Evolutionary conservation across 2,113 vertebrate genomes (phyloP).

Genomic region (Dromas ardeola): DNA sequence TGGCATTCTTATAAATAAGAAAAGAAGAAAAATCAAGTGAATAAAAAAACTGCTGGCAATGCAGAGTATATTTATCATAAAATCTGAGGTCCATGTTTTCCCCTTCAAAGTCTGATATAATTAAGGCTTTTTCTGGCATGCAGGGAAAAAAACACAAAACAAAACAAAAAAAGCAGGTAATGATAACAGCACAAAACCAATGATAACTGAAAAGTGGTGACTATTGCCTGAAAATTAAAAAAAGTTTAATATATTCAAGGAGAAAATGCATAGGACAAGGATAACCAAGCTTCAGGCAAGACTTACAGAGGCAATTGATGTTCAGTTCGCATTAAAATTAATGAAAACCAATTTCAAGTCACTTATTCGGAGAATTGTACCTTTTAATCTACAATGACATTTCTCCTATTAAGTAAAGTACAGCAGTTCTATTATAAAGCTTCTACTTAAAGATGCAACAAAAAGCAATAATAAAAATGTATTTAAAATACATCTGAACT

Average conservation of each 20-base stretch:
- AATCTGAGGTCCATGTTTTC: not conserved
- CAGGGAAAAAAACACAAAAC: not conserved
- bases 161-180: not conserved
- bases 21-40: not conserved
- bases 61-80: not conserved
- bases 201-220: not conserved
- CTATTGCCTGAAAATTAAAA: not conserved
- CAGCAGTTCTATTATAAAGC: not conserved
- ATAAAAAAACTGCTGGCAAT: not conserved
- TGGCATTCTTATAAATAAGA: not conserved
- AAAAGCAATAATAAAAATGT: not conserved
- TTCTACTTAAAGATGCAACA: not conserved
- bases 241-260: not conserved
- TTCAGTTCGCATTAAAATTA: not conserved
- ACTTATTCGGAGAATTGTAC: not conserved
- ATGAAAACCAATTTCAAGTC: not conserved
- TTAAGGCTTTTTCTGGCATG: not conserved
- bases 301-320: not conserved
- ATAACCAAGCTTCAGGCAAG: not conserved
- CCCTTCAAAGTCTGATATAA: not conserved
- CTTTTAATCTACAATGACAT: not conserved
- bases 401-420: not conserved
- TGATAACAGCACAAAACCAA: not conserved
- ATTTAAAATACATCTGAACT: not conserved
- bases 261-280: not conserved